These are phyloP conservation scores for Diaphora mendica DNA, from an alignment of 2,888 invertebrate genomes.

Conservation along the genomic window DNA sequence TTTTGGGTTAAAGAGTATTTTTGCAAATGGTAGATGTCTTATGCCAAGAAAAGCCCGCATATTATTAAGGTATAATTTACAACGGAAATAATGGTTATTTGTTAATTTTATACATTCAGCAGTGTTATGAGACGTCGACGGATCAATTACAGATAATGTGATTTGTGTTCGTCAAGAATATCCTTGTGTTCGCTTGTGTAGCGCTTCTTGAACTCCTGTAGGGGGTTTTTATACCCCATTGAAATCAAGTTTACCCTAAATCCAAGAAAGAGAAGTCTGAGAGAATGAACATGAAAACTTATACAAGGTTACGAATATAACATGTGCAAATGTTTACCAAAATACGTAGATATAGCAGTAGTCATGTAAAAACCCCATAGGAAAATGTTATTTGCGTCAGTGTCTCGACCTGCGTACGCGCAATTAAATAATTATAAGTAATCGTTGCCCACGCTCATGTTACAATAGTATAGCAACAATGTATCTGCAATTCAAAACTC, in stretches of 20 bases:
- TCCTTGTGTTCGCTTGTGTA: neutral
- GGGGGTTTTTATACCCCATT: neutral
- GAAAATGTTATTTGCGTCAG: slow-evolving; percentile 45
- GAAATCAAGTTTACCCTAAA: too few relatives aligned
- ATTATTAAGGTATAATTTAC: slow-evolving; percentile 83
- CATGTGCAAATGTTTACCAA: slow-evolving; percentile 23
- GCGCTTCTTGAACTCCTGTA: neutral
- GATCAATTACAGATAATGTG: slow-evolving; percentile 53
- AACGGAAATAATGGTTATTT: slow-evolving; percentile 82
- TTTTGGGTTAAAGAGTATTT: slow-evolving; percentile 23
- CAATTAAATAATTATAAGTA: slow-evolving; percentile 68
- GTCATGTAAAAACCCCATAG: slow-evolving; percentile 50
- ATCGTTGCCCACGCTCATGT: slow-evolving; percentile 58
- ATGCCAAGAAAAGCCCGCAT: slow-evolving; percentile 76
- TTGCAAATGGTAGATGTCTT: slow-evolving; percentile 71
- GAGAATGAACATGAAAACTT: too few relatives aligned
- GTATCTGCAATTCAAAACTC: slow-evolving; percentile 40
- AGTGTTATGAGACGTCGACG: slow-evolving; percentile 62
- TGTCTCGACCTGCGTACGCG: slow-evolving; percentile 56
- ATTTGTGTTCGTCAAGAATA: neutral
- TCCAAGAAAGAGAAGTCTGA: too few relatives aligned
- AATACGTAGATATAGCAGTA: slow-evolving; percentile 31
- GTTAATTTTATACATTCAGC: slow-evolving; percentile 78
- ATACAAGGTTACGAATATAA: neutral
- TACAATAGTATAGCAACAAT: slow-evolving; percentile 38